Evolutionary conservation across 35 echinoderm and acorn worm species (phyloP).

Genomic region (Strongylocentrotus purpuratus): DNA sequence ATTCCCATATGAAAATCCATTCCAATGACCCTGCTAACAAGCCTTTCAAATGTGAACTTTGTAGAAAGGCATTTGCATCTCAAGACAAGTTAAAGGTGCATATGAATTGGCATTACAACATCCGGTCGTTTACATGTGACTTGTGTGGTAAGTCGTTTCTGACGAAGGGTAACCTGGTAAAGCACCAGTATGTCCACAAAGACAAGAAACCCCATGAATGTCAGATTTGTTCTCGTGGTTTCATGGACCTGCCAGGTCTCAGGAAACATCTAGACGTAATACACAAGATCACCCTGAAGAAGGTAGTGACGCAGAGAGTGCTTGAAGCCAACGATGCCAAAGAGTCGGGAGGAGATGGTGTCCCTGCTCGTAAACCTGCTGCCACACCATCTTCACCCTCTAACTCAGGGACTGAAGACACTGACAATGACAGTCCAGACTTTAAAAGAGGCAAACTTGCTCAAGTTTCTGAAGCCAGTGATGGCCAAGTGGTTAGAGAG

Average conservation of each 20-base stretch:
- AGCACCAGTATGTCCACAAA: background rate
- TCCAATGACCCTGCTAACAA: background rate
- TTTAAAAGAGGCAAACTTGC: background rate
- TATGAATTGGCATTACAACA: background rate
- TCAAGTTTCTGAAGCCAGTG: background rate
- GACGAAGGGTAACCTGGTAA: background rate
- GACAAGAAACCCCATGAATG: background rate
- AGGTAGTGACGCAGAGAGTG: background rate
- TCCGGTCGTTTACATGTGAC: background rate
- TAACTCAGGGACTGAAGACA: background rate
- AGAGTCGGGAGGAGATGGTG: background rate
- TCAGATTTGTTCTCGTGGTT: background rate
- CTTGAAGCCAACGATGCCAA: background rate
- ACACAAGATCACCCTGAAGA: conserved; percentile 10
- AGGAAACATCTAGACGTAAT: background rate
- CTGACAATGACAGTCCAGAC: background rate
- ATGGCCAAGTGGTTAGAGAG: background rate
- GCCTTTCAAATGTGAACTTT: background rate
- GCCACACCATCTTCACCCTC: background rate
- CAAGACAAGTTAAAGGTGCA: background rate
- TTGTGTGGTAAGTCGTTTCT: background rate
- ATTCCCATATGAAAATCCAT: conserved; percentile 2
- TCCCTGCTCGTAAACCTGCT: background rate
- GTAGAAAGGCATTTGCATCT: background rate
- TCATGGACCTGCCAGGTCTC: background rate